Conservation (phyloP, 2,888 invertebrate genomes). For the Hofmannophila pseudospretella region DNA sequence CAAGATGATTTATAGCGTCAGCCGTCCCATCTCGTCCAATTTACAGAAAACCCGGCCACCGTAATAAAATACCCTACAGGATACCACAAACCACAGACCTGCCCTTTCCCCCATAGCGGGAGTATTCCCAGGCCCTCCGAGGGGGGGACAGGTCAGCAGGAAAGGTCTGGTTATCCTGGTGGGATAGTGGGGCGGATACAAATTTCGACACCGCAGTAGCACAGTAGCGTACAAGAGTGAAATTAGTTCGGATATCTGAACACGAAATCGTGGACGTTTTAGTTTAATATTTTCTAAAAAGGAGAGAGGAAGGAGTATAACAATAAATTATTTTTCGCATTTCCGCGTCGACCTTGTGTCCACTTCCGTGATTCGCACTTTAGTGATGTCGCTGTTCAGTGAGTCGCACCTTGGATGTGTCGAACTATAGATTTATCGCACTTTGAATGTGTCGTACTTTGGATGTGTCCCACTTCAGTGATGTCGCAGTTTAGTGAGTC, state of each 20-base stretch:
- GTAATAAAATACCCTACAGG: conserved; percentile 49
- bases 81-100: neutral
- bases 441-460: too few relatives aligned
- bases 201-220: conserved; percentile 19
- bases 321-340: too few relatives aligned
- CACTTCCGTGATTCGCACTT: too few relatives aligned
- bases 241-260: conserved; percentile 7
- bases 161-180: neutral
- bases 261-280: neutral
- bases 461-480: too few relatives aligned
- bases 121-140: neutral
- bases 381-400: too few relatives aligned
- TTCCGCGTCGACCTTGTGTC: too few relatives aligned
- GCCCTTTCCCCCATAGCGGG: neutral
- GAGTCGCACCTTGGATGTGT: too few relatives aligned
- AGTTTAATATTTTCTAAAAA: neutral
- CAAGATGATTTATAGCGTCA: conserved; percentile 54
- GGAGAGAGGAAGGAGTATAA: too few relatives aligned
- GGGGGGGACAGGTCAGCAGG: neutral
- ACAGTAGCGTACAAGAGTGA: conserved; percentile 5
- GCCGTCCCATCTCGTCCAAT: conserved; percentile 57
- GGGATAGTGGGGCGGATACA: conserved; percentile 17
- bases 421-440: too few relatives aligned
- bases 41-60: conserved; percentile 51
- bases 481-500: too few relatives aligned